phyloP scores from a whole-genome alignment of 1,140 invertebrate species.

The Phortica variegata region DNA sequence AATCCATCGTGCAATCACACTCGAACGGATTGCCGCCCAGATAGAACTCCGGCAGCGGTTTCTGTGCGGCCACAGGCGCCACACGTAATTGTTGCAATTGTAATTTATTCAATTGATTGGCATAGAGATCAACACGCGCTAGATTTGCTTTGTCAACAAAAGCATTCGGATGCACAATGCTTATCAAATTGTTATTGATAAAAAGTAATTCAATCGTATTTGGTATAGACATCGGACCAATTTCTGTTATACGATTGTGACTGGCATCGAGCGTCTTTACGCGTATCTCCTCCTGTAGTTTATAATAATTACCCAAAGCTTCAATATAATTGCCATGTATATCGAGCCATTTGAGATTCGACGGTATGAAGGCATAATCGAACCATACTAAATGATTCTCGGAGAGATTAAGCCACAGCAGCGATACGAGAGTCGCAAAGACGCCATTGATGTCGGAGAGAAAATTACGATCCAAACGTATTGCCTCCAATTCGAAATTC shows the following conservation, averaged over 20 bases:
- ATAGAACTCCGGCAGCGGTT: conserved; percentile 80
- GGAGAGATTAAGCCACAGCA: conserved; percentile 85
- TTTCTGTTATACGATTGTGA: conserved; percentile 80
- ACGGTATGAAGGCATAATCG: conserved; percentile 85
- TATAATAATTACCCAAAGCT: conserved; percentile 82
- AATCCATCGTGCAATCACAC: conserved; percentile 91
- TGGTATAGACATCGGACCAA: conserved; percentile 79
- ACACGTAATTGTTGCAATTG: conserved; percentile 78
- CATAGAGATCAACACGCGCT: conserved; percentile 83
- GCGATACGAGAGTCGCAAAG: conserved; percentile 75
- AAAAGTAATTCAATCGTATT: conserved; percentile 85
- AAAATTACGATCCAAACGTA: conserved; percentile 82
- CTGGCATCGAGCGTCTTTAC: conserved; percentile 84
- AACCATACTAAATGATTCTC: conserved; percentile 90
- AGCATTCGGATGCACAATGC: conserved; percentile 76
- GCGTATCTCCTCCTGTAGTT: conserved; percentile 74
- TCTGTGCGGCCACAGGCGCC: conserved; percentile 67
- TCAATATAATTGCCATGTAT: conserved; percentile 86
- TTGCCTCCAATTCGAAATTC: conserved; percentile 77
- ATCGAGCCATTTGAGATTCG: conserved; percentile 85
- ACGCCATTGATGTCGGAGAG: conserved; percentile 84
- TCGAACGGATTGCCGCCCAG: conserved; percentile 87
- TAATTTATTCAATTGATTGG: conserved; percentile 79
- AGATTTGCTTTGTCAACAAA: conserved; percentile 83
- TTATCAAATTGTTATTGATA: conserved; percentile 87